Conservation (phyloP, 2,888 invertebrate species). For the Lycia hirtaria region DNA sequence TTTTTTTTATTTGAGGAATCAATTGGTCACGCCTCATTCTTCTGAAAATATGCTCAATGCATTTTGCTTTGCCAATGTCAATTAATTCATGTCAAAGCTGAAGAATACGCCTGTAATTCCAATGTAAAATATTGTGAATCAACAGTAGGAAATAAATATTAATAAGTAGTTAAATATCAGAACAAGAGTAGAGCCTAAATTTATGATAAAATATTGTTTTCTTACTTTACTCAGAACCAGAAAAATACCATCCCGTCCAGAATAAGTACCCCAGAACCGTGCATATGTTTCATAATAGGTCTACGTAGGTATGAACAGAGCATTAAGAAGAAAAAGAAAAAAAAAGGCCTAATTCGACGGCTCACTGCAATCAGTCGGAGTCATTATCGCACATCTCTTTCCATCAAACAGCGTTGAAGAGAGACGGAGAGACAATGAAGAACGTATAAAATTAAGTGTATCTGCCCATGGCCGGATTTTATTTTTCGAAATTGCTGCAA, state of each 20-base stretch:
- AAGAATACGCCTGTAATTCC: too few relatives aligned
- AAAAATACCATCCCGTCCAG: neutral
- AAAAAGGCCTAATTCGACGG: constrained; percentile 81
- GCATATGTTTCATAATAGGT: constrained; percentile 82
- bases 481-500: constrained; percentile 77
- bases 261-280: constrained; percentile 50
- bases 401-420: constrained; percentile 44
- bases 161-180: too few relatives aligned
- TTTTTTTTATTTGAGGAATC: too few relatives aligned
- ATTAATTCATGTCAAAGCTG: too few relatives aligned
- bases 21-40: too few relatives aligned
- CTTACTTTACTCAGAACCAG: neutral
- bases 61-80: too few relatives aligned
- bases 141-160: too few relatives aligned
- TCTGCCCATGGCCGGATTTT: constrained; percentile 74
- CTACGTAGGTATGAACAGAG: constrained; percentile 80
- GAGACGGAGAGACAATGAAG: constrained; percentile 65
- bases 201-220: too few relatives aligned
- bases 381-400: constrained; percentile 69
- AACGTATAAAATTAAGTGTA: constrained; percentile 78
- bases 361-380: constrained; percentile 81
- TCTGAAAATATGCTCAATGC: too few relatives aligned
- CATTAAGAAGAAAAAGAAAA: constrained; percentile 75
- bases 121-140: too few relatives aligned
- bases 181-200: too few relatives aligned